phyloP scores from a whole-genome alignment of 2,888 invertebrate genomes.

The Eupsilia transversa region DNA sequence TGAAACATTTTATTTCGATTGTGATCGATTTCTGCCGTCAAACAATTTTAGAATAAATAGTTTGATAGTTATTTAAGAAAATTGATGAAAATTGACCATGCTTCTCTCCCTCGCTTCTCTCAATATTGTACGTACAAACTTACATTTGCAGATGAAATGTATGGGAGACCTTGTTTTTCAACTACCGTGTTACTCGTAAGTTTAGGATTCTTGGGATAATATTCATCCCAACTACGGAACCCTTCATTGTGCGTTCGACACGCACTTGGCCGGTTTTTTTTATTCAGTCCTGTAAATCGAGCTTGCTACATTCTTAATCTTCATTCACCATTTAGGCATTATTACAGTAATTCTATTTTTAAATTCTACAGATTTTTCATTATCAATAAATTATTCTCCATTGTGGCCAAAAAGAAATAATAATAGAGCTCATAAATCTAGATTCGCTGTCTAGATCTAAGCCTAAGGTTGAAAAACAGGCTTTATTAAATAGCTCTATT shows the following conservation, averaged over 20 bases:
- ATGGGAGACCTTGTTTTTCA: too few relatives aligned
- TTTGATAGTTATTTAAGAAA: too few relatives aligned
- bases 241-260: too few relatives aligned
- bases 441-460: slow-evolving; percentile 30
- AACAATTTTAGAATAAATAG: neutral
- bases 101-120: too few relatives aligned
- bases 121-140: too few relatives aligned
- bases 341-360: neutral
- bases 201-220: too few relatives aligned
- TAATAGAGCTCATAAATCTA: slow-evolving; percentile 36
- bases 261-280: too few relatives aligned
- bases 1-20: neutral
- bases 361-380: slow-evolving; percentile 2
- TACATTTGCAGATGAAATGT: too few relatives aligned
- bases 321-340: neutral
- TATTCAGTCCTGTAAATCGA: neutral
- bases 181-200: too few relatives aligned
- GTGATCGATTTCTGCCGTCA: neutral
- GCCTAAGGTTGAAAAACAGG: slow-evolving; percentile 14
- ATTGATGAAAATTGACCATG: too few relatives aligned
- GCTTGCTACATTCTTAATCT: neutral
- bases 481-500: slow-evolving; percentile 19
- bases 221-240: too few relatives aligned
- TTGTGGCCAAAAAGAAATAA: slow-evolving; percentile 34
- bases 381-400: slow-evolving; percentile 7